A percentile compares a stretch with the other conserved stretches of the same genome.
Conservation (phyloP, 2,113 vertebrate species). For the Odocoileus hemionus region DNA sequence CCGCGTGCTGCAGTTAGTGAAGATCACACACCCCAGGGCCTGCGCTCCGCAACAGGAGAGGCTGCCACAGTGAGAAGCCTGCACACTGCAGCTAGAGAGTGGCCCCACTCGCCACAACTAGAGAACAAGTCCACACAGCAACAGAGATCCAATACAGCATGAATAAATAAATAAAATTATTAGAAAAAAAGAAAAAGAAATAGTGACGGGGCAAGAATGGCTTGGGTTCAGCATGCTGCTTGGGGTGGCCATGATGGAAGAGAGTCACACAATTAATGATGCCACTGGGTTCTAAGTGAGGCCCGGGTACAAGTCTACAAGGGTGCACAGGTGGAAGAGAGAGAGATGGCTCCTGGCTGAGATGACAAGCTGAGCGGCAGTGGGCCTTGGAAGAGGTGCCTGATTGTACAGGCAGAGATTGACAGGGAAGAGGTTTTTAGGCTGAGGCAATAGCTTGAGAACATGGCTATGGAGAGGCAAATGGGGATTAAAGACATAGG, state of each 20-base stretch:
- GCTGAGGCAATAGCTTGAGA: not conserved
- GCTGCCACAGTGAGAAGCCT: not conserved
- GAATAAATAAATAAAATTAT: not conserved
- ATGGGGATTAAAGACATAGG: not conserved
- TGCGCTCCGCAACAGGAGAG: rapidly evolving
- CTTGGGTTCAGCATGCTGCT: not conserved
- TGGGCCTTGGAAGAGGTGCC: not conserved
- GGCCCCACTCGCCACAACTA: not conserved
- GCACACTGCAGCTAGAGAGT: not conserved
- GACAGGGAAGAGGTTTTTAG: not conserved
- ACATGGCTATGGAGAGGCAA: not conserved
- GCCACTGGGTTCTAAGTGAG: not conserved
- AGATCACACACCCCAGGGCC: not conserved
- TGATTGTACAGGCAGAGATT: not conserved
- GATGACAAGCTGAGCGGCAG: not conserved
- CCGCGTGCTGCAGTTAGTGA: not conserved
- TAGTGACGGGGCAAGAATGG: not conserved
- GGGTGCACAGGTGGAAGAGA: not conserved
- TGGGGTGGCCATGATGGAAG: not conserved
- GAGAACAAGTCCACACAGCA: not conserved
- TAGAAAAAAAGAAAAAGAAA: not conserved
- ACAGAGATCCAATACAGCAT: not conserved
- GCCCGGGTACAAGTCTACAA: not conserved
- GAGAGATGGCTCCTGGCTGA: not conserved
- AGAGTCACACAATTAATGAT: not conserved